Evolutionary conservation across 2,888 invertebrate species (phyloP).

Genomic region (Phengaris alcon): DNA sequence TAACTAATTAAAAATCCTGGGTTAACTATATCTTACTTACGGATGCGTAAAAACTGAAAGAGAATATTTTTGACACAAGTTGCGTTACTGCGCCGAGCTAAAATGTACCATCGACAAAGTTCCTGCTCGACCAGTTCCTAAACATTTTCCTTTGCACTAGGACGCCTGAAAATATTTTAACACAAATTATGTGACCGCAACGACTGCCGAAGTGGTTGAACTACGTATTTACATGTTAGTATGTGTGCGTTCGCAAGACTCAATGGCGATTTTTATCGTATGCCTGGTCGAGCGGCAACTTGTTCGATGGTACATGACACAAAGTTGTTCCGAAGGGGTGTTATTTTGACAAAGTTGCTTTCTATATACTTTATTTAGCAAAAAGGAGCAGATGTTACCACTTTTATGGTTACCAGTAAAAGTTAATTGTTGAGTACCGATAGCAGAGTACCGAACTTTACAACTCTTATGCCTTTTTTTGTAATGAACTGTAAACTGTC

Average conservation of each 20-base stretch:
- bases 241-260: no score
- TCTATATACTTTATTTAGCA: conserved; percentile 16
- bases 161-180: no score
- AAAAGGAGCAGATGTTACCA: conserved; percentile 26
- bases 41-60: background rate
- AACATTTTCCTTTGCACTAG: no score
- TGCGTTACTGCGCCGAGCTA: background rate
- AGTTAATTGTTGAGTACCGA: conserved; percentile 25
- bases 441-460: conserved; percentile 13
- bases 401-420: conserved; percentile 25
- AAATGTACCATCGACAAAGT: background rate
- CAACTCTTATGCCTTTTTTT: background rate
- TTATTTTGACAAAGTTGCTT: conserved; percentile 24
- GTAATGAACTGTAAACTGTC: background rate
- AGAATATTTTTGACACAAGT: background rate
- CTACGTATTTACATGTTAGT: no score
- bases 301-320: background rate
- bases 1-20: no score
- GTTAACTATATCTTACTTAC: background rate
- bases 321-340: conserved; percentile 8
- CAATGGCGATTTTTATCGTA: no score
- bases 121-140: no score
- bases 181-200: no score
- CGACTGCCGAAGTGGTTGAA: no score
- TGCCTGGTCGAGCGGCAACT: no score